phyloP scores from a whole-genome alignment of 1,140 invertebrate species.

The Chlorops oryzae region DNA sequence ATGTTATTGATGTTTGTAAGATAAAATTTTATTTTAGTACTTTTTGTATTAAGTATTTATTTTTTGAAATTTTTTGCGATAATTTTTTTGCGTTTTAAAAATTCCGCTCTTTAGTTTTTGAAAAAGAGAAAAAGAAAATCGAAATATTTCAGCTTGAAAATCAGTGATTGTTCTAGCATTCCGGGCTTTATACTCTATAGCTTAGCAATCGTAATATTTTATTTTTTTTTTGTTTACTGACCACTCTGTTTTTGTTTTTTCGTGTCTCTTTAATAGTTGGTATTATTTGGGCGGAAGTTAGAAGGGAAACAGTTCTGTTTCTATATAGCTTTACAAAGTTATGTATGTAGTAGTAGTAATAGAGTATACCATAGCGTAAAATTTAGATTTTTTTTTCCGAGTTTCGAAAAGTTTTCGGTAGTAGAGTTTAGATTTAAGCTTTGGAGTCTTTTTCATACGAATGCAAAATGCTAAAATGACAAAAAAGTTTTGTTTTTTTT shows the following conservation, averaged over 20 bases:
- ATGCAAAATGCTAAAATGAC: neutral
- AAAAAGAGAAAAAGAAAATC: neutral
- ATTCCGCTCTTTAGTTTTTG: constrained; percentile 20
- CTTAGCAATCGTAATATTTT: neutral
- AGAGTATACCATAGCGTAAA: constrained; percentile 2
- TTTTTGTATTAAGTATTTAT: neutral
- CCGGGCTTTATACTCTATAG: constrained; percentile 14
- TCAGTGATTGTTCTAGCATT: constrained; percentile 45
- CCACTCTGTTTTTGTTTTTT: too few species aligned
- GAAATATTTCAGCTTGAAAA: constrained; percentile 29
- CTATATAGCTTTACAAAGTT: neutral
- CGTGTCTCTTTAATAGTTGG: too few species aligned
- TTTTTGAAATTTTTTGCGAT: neutral
- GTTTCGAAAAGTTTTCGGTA: constrained; percentile 2
- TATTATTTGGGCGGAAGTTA: too few species aligned
- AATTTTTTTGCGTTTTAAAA: neutral
- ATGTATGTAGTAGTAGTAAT: neutral
- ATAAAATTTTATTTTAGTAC: neutral
- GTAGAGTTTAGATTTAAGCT: neutral
- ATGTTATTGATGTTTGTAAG: constrained; percentile 33
- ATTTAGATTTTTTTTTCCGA: constrained; percentile 4
- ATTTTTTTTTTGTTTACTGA: neutral
- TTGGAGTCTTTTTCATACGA: neutral
- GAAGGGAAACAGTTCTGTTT: neutral
- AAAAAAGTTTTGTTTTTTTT: neutral